Conservation (phyloP, 2,113 vertebrate species). For the Elgaria multicarinata region DNA sequence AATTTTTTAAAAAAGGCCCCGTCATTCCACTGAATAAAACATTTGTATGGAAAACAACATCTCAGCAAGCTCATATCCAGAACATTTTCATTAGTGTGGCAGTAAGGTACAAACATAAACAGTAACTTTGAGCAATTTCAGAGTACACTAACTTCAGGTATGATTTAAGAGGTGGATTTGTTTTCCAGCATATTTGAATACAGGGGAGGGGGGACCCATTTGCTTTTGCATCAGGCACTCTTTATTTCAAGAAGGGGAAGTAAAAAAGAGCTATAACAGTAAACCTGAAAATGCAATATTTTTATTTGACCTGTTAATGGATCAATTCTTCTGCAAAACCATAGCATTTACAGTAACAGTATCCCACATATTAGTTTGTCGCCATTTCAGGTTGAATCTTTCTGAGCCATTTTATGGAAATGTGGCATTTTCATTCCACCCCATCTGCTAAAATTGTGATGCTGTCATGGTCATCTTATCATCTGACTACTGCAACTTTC, state of each 20-base stretch:
- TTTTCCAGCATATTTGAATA: neutral
- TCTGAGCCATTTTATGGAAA: neutral
- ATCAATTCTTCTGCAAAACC: neutral
- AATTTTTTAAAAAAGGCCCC: neutral
- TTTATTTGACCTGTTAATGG: neutral
- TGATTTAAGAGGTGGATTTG: constrained; percentile 14
- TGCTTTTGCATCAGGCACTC: neutral
- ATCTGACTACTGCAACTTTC: neutral
- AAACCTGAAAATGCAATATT: neutral
- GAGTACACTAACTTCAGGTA: constrained; percentile 1
- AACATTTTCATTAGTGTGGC: constrained; percentile 18
- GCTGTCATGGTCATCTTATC: too few relatives aligned
- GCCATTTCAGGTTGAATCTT: neutral
- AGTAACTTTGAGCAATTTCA: constrained; percentile 4
- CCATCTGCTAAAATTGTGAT: neutral
- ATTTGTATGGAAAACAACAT: constrained; percentile 1
- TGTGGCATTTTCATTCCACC: neutral
- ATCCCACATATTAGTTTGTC: neutral
- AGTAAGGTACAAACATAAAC: constrained; percentile 18
- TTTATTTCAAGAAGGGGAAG: neutral
- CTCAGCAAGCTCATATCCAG: neutral
- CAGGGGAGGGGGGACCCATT: too few relatives aligned
- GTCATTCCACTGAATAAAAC: constrained; percentile 8
- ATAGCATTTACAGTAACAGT: neutral
- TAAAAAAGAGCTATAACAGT: neutral